Conservation (phyloP, 2,797 vertebrate species). For the Esox lucius region DNA sequence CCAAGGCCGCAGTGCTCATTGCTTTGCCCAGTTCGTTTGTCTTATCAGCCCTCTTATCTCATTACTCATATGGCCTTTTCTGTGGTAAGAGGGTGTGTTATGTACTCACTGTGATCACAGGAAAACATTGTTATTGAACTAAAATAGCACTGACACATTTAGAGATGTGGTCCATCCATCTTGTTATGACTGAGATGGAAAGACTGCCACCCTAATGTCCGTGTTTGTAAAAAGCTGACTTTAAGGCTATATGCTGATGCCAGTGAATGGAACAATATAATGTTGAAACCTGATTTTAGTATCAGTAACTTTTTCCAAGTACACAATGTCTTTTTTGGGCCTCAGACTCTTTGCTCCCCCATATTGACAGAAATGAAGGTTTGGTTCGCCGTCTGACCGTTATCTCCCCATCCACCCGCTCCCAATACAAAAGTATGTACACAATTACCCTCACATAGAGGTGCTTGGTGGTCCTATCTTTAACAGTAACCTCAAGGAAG, state of each 20-base stretch:
- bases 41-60: constrained; percentile 46
- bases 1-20: constrained; percentile 12
- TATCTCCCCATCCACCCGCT: too few species aligned
- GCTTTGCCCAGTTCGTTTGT: constrained; percentile 43
- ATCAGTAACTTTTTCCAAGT: constrained; percentile 10
- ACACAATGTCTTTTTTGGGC: neutral
- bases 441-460: too few species aligned
- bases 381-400: neutral
- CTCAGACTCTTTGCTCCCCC: constrained; percentile 16
- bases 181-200: constrained; percentile 25
- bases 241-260: neutral
- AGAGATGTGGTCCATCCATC: constrained; percentile 34
- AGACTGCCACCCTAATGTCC: constrained; percentile 14
- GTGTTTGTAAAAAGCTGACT: neutral
- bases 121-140: constrained; percentile 26
- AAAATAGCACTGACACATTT: constrained; percentile 58
- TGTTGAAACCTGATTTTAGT: neutral
- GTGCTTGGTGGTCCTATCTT: too few species aligned
- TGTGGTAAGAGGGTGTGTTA: constrained; percentile 44
- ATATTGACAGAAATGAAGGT: constrained; percentile 13
- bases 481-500: too few species aligned
- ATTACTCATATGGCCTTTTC: constrained; percentile 51
- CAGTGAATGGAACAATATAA: neutral
- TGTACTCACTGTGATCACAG: constrained; percentile 42
- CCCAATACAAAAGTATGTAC: too few species aligned